These are phyloP conservation scores for Athalia circularis DNA, from an alignment of 2,888 invertebrate species.

Conservation along the genomic window DNA sequence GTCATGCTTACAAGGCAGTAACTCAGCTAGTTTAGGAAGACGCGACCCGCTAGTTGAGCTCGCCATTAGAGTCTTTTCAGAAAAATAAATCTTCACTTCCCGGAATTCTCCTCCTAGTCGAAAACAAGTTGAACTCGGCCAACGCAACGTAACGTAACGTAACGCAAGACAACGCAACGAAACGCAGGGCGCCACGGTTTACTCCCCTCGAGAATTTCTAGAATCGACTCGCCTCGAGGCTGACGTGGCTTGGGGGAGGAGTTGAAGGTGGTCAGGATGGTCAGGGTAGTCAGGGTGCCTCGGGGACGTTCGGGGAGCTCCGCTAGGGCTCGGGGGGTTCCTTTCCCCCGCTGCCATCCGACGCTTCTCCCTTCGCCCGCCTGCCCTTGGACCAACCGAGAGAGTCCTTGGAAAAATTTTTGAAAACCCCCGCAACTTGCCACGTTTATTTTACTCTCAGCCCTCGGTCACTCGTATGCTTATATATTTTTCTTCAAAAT, in stretches of 20 bases:
- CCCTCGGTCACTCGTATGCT: conserved; percentile 54
- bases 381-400: conserved; percentile 7
- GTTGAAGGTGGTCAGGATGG: conserved; percentile 44
- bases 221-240: conserved; percentile 42
- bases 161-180: background rate
- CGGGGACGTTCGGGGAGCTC: conserved; percentile 12
- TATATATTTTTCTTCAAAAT: conserved; percentile 49
- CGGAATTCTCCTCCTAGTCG: conserved; percentile 46
- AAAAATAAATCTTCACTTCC: conserved; percentile 71
- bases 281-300: conserved; percentile 40
- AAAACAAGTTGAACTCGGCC: conserved; percentile 45
- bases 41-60: conserved; percentile 60
- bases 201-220: conserved; percentile 38
- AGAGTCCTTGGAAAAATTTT: conserved; percentile 34
- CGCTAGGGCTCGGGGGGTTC: conserved; percentile 2
- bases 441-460: conserved; percentile 43
- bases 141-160: background rate
- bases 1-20: conserved; percentile 68
- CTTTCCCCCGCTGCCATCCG: background rate
- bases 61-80: conserved; percentile 69
- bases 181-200: background rate
- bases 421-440: conserved; percentile 43
- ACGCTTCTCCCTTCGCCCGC: background rate
- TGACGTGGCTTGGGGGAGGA: conserved; percentile 40
- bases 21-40: conserved; percentile 66